Evolutionary conservation across 2,113 vertebrate species (phyloP), one percentile per base, ranked within the genome.

Genomic region (Gallinago media): DNA sequence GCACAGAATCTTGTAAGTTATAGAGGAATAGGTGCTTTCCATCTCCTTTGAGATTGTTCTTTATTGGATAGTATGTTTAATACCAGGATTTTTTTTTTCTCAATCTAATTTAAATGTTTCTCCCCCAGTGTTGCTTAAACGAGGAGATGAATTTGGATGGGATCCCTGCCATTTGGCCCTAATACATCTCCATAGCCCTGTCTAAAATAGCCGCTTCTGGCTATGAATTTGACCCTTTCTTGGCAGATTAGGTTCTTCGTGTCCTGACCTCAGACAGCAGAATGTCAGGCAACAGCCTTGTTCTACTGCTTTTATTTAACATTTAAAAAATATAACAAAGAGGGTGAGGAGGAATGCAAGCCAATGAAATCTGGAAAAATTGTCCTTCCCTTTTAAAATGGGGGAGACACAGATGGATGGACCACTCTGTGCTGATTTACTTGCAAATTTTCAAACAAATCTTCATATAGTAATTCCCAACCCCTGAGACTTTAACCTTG

Each of bases 331-430:
- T 11, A 50, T 25, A 50, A 15, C 26, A 2, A 11, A 1, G 5
- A 1, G 1, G 6, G 11, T 4, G 8, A 1, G 13, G 4, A 4
- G 15, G 15, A 40, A 66, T 20, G 17, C 18, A 84, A 56, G 52
- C 16, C n/a, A 54, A 4, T 46, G 67, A 85, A 58, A 29, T 71
- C 80, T 34, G 50, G 49, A 80, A 58, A 74, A 71, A 46, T 8
- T 65, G 42, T 40, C 4, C 2, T 75, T 63, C 15, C 42, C 12
- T 36, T 81, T 86, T 47, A 59, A 62, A 85, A 65, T 34, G 23
- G 11, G 8, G 8, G 6, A 6, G 12, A 21, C 1, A 2, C 1
- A 2, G 49, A 29, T 38, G 36, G 44, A 34, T 2, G 4, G 31
- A 62, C 20, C 17, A 44, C 23, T 62, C 47, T 0, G 3, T 66